Percentiles rank a stretch among this genome's conserved stretches.
Evolutionary conservation across 2,888 invertebrate species (phyloP).

Genomic region (Rhagophthalmus giganteus): DNA sequence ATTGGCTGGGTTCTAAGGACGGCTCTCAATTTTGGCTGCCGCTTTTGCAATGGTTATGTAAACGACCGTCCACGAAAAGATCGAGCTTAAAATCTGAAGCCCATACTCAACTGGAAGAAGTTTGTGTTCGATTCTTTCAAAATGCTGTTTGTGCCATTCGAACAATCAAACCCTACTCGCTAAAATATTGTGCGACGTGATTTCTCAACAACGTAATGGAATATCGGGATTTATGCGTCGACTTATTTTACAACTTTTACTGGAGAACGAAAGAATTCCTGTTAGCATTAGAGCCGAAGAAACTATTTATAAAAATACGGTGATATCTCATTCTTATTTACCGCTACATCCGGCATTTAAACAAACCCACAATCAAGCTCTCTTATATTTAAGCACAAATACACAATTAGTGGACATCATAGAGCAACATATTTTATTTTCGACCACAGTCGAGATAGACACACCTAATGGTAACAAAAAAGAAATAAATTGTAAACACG

Average conservation of each 20-base stretch:
- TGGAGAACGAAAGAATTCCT: conserved; percentile 83
- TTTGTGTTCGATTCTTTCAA: conserved; percentile 80
- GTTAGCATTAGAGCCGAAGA: conserved; percentile 66
- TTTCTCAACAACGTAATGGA: conserved; percentile 66
- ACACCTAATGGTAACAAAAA: conserved; percentile 33
- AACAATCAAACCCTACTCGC: conserved; percentile 84
- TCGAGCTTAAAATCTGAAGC: conserved; percentile 46
- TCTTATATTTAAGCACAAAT: conserved; percentile 74
- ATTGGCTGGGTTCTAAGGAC: conserved; percentile 82
- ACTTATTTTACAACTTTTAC: conserved; percentile 79
- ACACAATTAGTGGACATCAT: conserved; percentile 75
- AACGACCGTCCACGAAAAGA: conserved; percentile 43
- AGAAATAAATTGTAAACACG: conserved; percentile 38
- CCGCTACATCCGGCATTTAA: conserved; percentile 70
- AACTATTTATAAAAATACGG: conserved; percentile 51
- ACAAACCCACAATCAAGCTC: conserved; percentile 71
- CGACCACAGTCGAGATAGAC: conserved; percentile 36
- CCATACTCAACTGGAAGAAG: conserved; percentile 68
- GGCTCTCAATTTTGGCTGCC: conserved; percentile 87
- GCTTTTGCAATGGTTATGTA: conserved; percentile 74
- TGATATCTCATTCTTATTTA: conserved; percentile 47
- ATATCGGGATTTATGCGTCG: conserved; percentile 88
- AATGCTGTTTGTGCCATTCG: conserved; percentile 82
- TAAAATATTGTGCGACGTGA: conserved; percentile 74
- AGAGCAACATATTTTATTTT: conserved; percentile 62